A percentile compares a stretch with the other conserved stretches of the same genome.
Conservation (phyloP, 2,113 vertebrate species). For the Osmerus eperlanus region DNA sequence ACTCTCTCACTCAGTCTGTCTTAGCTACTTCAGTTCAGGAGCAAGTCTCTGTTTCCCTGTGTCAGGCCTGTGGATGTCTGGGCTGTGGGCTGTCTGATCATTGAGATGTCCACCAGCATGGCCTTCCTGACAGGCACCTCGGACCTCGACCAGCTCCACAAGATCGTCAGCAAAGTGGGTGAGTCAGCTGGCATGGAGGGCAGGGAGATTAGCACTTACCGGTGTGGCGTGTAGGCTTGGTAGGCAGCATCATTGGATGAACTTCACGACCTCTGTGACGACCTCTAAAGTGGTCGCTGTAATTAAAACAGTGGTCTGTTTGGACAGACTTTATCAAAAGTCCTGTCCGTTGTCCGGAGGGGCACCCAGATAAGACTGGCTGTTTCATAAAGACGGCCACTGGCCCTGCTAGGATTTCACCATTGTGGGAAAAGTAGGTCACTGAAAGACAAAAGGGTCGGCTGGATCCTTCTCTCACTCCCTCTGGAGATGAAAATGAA, state of each 20-base stretch:
- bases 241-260: neutral
- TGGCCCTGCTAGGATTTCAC: conserved; percentile 23
- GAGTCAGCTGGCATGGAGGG: conserved; percentile 21
- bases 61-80: conserved; percentile 71
- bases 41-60: neutral
- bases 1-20: neutral
- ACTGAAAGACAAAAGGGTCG: conserved; percentile 7
- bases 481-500: neutral
- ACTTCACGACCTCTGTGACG: neutral
- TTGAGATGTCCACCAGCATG: conserved; percentile 70
- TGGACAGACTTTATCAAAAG: neutral
- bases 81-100: conserved; percentile 71
- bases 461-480: neutral
- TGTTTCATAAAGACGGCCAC: conserved; percentile 31
- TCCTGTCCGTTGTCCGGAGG: neutral
- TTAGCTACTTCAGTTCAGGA: neutral
- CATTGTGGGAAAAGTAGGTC: conserved; percentile 50
- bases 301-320: neutral
- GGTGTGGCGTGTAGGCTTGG: neutral
- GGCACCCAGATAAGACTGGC: neutral
- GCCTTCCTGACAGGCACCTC: conserved; percentile 68
- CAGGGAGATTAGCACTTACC: conserved; percentile 9
- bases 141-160: conserved; percentile 71
- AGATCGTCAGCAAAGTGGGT: conserved; percentile 73
- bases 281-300: neutral